These are phyloP conservation scores for Mythimna pallens DNA, from an alignment of 2,888 invertebrate genomes.

Conservation along the genomic window DNA sequence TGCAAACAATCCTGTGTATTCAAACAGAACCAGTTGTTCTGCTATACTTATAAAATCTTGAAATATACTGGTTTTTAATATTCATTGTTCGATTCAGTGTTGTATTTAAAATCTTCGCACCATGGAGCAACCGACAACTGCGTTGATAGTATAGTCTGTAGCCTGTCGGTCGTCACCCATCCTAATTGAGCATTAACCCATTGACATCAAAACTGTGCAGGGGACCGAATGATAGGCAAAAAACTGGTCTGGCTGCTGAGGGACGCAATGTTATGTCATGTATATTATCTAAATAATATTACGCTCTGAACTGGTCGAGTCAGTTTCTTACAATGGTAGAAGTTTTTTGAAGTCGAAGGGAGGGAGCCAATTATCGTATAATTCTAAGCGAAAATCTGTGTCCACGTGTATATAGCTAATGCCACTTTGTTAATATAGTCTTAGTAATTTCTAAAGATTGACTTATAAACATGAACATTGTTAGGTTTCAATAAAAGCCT, in stretches of 20 bases:
- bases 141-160: constrained; percentile 9
- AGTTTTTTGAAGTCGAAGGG: background rate
- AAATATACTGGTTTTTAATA: constrained; percentile 30
- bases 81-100: constrained; percentile 20
- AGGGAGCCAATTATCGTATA: background rate
- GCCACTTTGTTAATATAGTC: background rate
- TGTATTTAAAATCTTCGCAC: constrained; percentile 30
- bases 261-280: constrained; percentile 35
- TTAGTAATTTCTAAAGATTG: background rate
- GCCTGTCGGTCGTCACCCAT: constrained; percentile 61
- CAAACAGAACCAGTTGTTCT: constrained; percentile 27
- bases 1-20: constrained; percentile 23
- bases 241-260: constrained; percentile 27
- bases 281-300: constrained; percentile 19
- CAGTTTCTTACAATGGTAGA: constrained; percentile 5
- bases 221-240: constrained; percentile 61
- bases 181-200: constrained; percentile 79
- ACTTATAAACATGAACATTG: background rate
- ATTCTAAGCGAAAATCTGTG: background rate
- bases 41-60: constrained; percentile 1
- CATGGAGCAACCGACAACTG: constrained; percentile 25
- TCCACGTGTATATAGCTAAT: background rate
- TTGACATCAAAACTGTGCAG: constrained; percentile 73
- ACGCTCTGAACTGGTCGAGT: background rate
- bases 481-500: no score